phyloP scores from a whole-genome alignment of 2,113 vertebrate genomes.

The Butastur rufipennis region DNA sequence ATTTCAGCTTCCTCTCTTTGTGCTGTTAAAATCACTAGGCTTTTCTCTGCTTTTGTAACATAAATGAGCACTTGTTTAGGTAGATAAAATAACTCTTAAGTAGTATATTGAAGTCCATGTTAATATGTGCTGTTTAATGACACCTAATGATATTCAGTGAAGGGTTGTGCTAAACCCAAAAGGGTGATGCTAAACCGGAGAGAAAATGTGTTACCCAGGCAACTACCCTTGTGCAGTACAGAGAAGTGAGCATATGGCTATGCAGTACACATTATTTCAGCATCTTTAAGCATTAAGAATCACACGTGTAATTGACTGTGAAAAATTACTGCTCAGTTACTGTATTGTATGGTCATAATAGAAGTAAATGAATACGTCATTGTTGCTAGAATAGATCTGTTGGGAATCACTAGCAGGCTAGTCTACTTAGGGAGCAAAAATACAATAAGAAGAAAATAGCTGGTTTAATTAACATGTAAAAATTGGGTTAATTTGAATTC shows the following conservation, averaged over 20 bases:
- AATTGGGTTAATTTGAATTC: slow-evolving; percentile 86
- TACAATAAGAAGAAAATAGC: slow-evolving; percentile 90
- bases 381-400: slow-evolving; percentile 90
- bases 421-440: slow-evolving; percentile 86
- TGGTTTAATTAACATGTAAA: slow-evolving; percentile 88
- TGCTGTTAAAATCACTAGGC: slow-evolving; percentile 48
- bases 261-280: slow-evolving; percentile 88
- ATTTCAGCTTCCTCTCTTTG: background rate
- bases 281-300: slow-evolving; percentile 88
- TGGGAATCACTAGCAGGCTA: slow-evolving; percentile 89
- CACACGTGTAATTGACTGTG: slow-evolving; percentile 93
- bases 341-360: slow-evolving; percentile 94
- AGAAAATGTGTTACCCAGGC: slow-evolving; percentile 87
- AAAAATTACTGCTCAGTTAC: slow-evolving; percentile 93
- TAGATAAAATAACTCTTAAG: slow-evolving; percentile 75
- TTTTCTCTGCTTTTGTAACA: slow-evolving; percentile 48
- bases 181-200: slow-evolving; percentile 88
- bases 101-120: slow-evolving; percentile 86
- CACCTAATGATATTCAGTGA: slow-evolving; percentile 94
- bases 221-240: slow-evolving; percentile 85
- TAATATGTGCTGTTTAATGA: slow-evolving; percentile 98
- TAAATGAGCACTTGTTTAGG: slow-evolving; percentile 71
- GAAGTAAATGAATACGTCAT: slow-evolving; percentile 95
- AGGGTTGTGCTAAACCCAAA: slow-evolving; percentile 82
- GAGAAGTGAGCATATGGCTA: slow-evolving; percentile 88